Conservation (phyloP, 2,888 invertebrate species). For the Cremastinae sp. region DNA sequence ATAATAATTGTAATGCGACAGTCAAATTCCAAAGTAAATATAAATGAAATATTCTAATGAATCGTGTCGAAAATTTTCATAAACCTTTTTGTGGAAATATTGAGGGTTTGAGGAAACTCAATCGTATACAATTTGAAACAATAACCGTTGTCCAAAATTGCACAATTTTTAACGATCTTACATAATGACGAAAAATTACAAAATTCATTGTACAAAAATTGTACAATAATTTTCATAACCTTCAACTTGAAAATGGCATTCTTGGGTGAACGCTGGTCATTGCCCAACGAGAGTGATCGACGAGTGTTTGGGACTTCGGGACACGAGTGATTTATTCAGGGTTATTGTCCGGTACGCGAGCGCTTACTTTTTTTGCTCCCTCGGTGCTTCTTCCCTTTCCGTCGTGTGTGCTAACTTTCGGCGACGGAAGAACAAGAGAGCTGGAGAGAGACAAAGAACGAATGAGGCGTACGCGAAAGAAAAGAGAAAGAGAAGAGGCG, state of each 20-base stretch:
- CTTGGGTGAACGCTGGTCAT: conserved; percentile 6
- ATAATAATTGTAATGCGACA: too few relatives aligned
- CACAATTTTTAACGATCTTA: too few relatives aligned
- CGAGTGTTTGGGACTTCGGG: conserved; percentile 32
- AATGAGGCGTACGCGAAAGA: not conserved
- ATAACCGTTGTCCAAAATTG: too few relatives aligned
- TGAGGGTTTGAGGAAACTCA: too few relatives aligned
- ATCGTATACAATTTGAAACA: too few relatives aligned
- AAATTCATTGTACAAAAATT: not conserved
- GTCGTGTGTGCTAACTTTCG: conserved; percentile 18
- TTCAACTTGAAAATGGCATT: not conserved
- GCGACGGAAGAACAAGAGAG: not conserved
- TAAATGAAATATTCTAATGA: too few relatives aligned
- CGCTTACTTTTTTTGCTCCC: not conserved
- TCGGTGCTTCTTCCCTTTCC: conserved; percentile 69
- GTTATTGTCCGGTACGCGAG: conserved; percentile 72
- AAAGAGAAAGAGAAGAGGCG: not conserved
- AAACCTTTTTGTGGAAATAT: too few relatives aligned
- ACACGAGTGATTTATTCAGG: conserved; percentile 74
- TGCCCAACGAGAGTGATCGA: conserved; percentile 40
- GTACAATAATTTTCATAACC: not conserved
- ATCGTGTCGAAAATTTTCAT: too few relatives aligned
- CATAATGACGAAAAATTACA: not conserved
- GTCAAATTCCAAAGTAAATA: too few relatives aligned
- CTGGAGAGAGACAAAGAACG: conserved; percentile 3